Evolutionary conservation across 2,888 invertebrate genomes (phyloP).

Genomic region (Caenorhabditis panamensis): DNA sequence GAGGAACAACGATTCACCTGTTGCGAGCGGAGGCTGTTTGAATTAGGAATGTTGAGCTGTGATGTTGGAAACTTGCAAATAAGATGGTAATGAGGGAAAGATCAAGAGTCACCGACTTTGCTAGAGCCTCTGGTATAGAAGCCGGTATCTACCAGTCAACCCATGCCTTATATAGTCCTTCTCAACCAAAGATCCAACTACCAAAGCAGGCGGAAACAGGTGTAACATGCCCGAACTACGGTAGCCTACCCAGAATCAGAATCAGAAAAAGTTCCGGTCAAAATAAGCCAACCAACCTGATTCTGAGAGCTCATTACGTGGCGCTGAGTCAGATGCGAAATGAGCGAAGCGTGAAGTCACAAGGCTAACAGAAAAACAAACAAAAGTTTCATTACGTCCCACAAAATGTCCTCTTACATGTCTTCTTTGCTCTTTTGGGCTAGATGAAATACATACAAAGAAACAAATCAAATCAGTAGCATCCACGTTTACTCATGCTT

Average conservation of each 20-base stretch:
- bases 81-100: slow-evolving; percentile 7
- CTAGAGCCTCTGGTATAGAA: too few relatives aligned
- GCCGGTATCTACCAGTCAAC: too few relatives aligned
- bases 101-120: too few relatives aligned
- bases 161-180: too few relatives aligned
- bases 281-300: neutral
- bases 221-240: too few relatives aligned
- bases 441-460: too few relatives aligned
- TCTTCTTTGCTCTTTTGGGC: slow-evolving; percentile 16
- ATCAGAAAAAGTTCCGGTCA: neutral
- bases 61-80: slow-evolving; percentile 29
- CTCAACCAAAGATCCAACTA: too few relatives aligned
- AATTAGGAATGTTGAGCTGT: too few relatives aligned
- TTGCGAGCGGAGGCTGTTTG: neutral
- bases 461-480: slow-evolving; percentile 24
- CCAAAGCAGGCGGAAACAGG: too few relatives aligned
- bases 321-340: neutral
- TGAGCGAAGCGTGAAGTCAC: neutral
- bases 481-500: neutral
- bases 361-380: neutral
- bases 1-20: too few relatives aligned
- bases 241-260: too few relatives aligned
- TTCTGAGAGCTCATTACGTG: neutral
- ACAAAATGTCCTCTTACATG: slow-evolving; percentile 21
- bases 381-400: slow-evolving; percentile 46